Evolutionary conservation across 2,888 invertebrate species (phyloP), one percentile per base, ranked within the genome.

Genomic region (Taphrorychus bicolor): DNA sequence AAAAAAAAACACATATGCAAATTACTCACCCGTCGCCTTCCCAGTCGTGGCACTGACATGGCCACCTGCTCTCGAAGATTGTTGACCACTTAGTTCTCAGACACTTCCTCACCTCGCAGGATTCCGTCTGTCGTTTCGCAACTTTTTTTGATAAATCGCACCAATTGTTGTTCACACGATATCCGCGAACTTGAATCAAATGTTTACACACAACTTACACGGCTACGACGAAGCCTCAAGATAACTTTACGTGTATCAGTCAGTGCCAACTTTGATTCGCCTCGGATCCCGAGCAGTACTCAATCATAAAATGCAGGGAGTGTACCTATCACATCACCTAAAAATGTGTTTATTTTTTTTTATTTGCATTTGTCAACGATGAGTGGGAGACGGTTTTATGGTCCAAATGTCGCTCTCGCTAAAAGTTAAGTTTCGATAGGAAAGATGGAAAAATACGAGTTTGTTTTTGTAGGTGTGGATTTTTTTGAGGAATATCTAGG

Each of bases 1-100:
- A 32, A 11, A 32, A 32, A 32, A 24, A 24, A 24, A 3, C 1
- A 32, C 11, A n/a, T n/a, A n/a, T n/a, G n/a, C n/a, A n/a, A 21
- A 19, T 5, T 5, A 71, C 71, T 70, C 60, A 71, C 71, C 64
- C 71, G 62, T 11, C 71, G 54, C 40, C 69, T 66, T 42, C 62
- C 66, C 24, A 66, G 48, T 23, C 51, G 42, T 40, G 70, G 66
- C 17, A 63, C 16, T 56, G 70, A 66, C 70, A 70, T 70, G 17
- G 59, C 59, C 49, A 48, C 57, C 57, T 57, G 32, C 18, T 32
- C 40, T 57, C 21, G 40, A 23, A 0, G 54, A 56, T 54, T 21
- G 54, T 45, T 48, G 7, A 32, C n/a, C 21, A 18, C 19, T 17
- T n/a, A n/a, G n/a, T n/a, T 5, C 2, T n/a, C 53, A 5, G 16